Evolutionary conservation across 2,113 vertebrate species (phyloP).

Genomic region (Pterocles gutturalis): DNA sequence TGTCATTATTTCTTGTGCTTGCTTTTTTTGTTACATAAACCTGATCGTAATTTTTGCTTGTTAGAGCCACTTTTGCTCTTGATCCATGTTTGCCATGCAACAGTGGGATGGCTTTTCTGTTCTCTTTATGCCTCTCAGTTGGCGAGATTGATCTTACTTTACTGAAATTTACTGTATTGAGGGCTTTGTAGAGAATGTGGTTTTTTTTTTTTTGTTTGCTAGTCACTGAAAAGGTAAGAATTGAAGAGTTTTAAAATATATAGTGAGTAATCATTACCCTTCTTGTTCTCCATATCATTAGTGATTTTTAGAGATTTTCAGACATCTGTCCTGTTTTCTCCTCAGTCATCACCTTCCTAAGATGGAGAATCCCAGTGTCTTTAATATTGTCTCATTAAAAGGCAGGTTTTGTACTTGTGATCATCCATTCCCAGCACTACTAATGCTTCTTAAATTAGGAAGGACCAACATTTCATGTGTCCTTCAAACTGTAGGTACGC

Average conservation of each 20-base stretch:
- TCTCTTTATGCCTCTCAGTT: neutral
- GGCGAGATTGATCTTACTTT: neutral
- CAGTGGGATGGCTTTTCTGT: neutral
- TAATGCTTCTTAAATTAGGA: neutral
- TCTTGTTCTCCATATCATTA: neutral
- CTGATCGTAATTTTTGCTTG: neutral
- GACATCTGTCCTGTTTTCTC: neutral
- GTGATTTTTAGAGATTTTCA: neutral
- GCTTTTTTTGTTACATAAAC: neutral
- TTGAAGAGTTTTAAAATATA: neutral
- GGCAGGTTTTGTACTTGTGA: neutral
- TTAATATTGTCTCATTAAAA: neutral
- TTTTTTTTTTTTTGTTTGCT: neutral
- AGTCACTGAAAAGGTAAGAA: neutral
- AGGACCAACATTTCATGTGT: neutral
- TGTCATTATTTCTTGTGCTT: neutral
- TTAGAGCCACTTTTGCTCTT: neutral
- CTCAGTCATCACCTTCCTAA: neutral
- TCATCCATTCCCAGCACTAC: neutral
- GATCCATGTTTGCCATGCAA: neutral
- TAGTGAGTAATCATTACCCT: neutral
- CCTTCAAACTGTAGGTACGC: neutral
- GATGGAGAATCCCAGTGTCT: neutral
- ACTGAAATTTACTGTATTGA: neutral
- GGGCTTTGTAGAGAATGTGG: neutral